Evolutionary conservation across 2,888 invertebrate species (phyloP).

Genomic region (Candidula unifasciata): DNA sequence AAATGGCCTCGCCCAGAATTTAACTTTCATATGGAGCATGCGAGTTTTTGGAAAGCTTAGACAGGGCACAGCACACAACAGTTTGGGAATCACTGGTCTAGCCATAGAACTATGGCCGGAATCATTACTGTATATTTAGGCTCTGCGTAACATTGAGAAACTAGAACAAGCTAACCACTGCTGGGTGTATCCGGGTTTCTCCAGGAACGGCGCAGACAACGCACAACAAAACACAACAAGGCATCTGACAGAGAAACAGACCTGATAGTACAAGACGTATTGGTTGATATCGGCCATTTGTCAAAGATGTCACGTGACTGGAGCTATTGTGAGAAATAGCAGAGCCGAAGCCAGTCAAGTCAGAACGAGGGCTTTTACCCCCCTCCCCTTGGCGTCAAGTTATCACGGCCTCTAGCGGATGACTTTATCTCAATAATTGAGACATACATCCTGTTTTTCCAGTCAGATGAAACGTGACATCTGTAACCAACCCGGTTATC

Average conservation of each 20-base stretch:
- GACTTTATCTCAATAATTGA: constrained; percentile 46
- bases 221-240: background rate
- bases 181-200: too few species aligned
- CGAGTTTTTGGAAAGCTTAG: too few species aligned
- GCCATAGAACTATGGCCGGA: too few species aligned
- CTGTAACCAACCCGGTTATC: constrained; percentile 42
- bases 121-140: too few species aligned
- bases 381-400: constrained; percentile 13
- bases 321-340: constrained; percentile 22
- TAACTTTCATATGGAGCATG: too few species aligned
- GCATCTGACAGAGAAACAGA: background rate
- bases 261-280: constrained; percentile 39
- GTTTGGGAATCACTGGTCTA: too few species aligned
- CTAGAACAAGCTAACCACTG: too few species aligned
- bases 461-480: constrained; percentile 42
- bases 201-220: background rate
- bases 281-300: constrained; percentile 45
- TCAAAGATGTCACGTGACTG: constrained; percentile 29
- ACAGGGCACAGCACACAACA: too few species aligned
- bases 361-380: background rate
- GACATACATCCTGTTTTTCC: constrained; percentile 41
- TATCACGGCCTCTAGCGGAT: constrained; percentile 25
- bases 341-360: background rate
- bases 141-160: background rate
- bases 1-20: too few species aligned